Conservation (phyloP, 2,888 invertebrate species). For the Drosophila lutescens region DNA sequence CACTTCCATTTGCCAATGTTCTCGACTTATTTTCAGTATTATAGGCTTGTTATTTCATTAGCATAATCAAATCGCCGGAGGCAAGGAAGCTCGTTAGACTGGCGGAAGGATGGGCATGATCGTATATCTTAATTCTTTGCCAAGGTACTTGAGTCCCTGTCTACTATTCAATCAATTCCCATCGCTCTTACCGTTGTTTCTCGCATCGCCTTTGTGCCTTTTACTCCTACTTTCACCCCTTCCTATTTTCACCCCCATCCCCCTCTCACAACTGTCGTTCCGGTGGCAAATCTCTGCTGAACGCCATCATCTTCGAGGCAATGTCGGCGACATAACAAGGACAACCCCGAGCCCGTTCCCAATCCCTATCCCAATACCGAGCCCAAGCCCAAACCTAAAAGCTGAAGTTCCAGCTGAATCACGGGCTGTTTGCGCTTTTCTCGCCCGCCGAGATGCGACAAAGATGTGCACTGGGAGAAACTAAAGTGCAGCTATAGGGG, state of each 20-base stretch:
- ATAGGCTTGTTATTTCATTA: slow-evolving; percentile 77
- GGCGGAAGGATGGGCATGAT: slow-evolving; percentile 2
- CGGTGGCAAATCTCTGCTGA: slow-evolving; percentile 70
- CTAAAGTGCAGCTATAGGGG: too few relatives aligned
- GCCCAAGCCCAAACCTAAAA: slow-evolving; percentile 8
- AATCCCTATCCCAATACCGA: background rate
- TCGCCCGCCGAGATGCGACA: slow-evolving; percentile 25
- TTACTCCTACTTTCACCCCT: slow-evolving; percentile 43
- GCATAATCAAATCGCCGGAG: slow-evolving; percentile 68
- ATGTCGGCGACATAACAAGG: slow-evolving; percentile 76
- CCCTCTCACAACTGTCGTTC: slow-evolving; percentile 6
- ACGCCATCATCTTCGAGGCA: slow-evolving; percentile 76
- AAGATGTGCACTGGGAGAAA: slow-evolving; percentile 4
- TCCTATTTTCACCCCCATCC: background rate
- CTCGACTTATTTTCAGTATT: slow-evolving; percentile 57
- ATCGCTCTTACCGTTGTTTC: slow-evolving; percentile 68
- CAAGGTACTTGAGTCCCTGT: slow-evolving; percentile 48
- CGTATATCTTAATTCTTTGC: slow-evolving; percentile 59
- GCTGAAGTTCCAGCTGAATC: slow-evolving; percentile 37
- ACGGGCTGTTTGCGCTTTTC: slow-evolving; percentile 69
- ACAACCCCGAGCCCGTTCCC: slow-evolving; percentile 37
- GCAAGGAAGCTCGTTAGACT: slow-evolving; percentile 4
- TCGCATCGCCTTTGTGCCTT: slow-evolving; percentile 67
- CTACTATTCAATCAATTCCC: slow-evolving; percentile 75
- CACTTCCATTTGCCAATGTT: slow-evolving; percentile 14